Percentiles rank a stretch among this genome's conserved stretches.
Conservation (phyloP, 2,113 vertebrate genomes). For the Pteruthius melanotis region DNA sequence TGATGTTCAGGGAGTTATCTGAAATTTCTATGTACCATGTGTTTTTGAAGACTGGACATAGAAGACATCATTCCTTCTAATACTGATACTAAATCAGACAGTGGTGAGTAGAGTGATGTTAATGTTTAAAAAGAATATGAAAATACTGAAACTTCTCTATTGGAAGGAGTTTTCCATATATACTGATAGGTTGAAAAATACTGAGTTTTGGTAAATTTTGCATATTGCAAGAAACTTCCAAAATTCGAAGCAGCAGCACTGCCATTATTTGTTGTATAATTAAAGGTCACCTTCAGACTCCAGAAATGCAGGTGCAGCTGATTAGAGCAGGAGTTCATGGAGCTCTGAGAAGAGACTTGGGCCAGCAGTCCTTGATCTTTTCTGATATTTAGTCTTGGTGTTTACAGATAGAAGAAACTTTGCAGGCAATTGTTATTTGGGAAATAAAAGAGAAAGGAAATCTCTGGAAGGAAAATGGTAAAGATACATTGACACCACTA, state of each 20-base stretch:
- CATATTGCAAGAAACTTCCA: neutral
- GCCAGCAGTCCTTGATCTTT: neutral
- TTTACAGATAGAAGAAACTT: conserved; percentile 11
- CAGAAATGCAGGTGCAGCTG: neutral
- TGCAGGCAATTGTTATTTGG: neutral
- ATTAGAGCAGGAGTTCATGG: neutral
- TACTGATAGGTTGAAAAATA: neutral
- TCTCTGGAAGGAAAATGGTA: neutral
- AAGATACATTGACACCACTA: neutral
- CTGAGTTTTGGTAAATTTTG: neutral
- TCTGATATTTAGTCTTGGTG: neutral
- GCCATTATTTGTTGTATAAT: neutral
- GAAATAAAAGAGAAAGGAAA: neutral
- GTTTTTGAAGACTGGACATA: neutral
- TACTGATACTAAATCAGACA: neutral
- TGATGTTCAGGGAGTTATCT: neutral
- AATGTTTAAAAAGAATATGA: neutral
- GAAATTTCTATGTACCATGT: neutral
- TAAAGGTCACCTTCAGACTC: conserved; percentile 20
- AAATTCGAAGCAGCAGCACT: neutral
- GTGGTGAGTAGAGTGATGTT: neutral
- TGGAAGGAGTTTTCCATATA: neutral
- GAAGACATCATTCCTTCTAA: neutral
- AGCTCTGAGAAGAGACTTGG: neutral
- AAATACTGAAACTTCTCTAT: neutral